Evolutionary conservation across 2,113 vertebrate genomes (phyloP), one percentile per base, ranked within the genome.

Genomic region (Sula dactylatra): DNA sequence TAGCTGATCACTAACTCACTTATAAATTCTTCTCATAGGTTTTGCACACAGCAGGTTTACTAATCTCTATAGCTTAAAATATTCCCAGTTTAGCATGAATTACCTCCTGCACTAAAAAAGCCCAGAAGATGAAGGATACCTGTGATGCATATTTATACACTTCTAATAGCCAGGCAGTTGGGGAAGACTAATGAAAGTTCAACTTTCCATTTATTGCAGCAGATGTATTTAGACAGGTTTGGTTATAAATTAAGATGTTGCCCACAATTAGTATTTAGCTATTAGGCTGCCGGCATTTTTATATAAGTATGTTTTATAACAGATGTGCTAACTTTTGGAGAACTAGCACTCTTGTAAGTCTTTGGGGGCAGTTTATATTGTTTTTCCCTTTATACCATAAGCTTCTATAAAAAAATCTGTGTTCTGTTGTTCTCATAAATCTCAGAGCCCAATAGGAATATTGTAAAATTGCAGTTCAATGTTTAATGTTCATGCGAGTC

Each of bases 401-500:
- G 87, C 93, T 86, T 66, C 71, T 86, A 5, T 95, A 72, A 96
- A 96, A 96, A 96, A 95, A 93, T 80, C n/a, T 66, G 84, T 86
- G 59, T 77, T 96, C 45, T 74, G 88, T 84, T 91, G 91, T 92
- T 88, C 94, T 97, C 95, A 95, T 97, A 97, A 97, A 94, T 97
- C 95, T 95, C 49, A 7, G 67, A 93, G 81, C 93, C 95, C 82
- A 0, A 82, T 55, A 97, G 96, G 97, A 96, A 97, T 96, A 94
- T 91, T 94, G 87, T 94, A 84, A 97, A 96, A 97, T 97, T 98
- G 96, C 93, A 95, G 87, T 95, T 97, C 92, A 93, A 94, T 96
- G 95, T 96, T 98, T 97, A 97, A 97, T 95, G 96, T 76, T 97
- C 91, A 92, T 86, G 88, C 7, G 9, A 87, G 89, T 95, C 95